phyloP scores from a whole-genome alignment of 2,888 invertebrate genomes.

The Agrypnus murinus region DNA sequence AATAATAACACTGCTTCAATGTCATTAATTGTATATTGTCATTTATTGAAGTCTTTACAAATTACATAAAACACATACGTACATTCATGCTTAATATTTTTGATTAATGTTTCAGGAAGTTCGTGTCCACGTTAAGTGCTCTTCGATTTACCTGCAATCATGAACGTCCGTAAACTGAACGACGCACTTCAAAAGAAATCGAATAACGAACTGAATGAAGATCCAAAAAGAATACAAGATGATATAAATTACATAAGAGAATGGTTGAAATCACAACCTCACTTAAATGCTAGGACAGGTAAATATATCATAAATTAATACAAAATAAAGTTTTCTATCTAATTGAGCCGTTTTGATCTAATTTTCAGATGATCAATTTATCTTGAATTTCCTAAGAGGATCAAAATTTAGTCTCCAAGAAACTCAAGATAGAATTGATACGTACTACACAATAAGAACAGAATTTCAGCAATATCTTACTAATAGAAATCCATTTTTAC shows the following conservation, averaged over 20 bases:
- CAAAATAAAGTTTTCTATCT: not conserved
- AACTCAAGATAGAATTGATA: constrained; percentile 74
- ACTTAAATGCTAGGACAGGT: constrained; percentile 76
- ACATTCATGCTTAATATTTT: too few species aligned
- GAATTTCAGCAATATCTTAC: constrained; percentile 76
- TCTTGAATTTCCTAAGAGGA: constrained; percentile 73
- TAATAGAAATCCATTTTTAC: constrained; percentile 70
- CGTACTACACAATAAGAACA: constrained; percentile 75
- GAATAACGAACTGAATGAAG: constrained; percentile 73
- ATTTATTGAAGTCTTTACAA: too few species aligned
- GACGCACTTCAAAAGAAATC: constrained; percentile 73
- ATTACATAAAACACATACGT: too few species aligned
- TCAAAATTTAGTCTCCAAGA: constrained; percentile 74
- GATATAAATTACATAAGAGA: constrained; percentile 74
- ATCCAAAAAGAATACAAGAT: constrained; percentile 69
- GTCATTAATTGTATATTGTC: too few species aligned
- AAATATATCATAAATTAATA: too few species aligned
- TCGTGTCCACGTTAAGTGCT: too few species aligned
- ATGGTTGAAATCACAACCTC: constrained; percentile 76
- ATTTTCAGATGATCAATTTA: constrained; percentile 73
- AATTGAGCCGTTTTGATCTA: too few species aligned
- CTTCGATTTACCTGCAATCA: too few species aligned
- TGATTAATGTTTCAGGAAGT: too few species aligned
- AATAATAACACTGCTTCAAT: too few species aligned
- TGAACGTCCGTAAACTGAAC: constrained; percentile 51